Evolutionary conservation across 2,888 invertebrate genomes (phyloP).

Genomic region (Drosophila hawaiiensis): DNA sequence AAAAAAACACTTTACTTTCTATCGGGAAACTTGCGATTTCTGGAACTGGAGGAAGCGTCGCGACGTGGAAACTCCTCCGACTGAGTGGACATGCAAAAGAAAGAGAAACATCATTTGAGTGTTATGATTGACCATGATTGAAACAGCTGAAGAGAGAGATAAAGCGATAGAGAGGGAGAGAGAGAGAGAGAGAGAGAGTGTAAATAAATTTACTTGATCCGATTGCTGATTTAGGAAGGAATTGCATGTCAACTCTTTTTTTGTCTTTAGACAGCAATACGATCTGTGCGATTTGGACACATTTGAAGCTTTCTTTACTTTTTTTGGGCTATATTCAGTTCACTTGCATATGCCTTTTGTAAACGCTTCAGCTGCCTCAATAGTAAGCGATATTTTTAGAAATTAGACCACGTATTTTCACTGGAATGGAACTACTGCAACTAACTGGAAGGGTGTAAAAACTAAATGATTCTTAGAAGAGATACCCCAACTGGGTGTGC

Average conservation of each 20-base stretch:
- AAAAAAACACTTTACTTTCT: conserved; percentile 61
- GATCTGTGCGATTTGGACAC: not conserved
- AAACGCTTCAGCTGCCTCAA: not conserved
- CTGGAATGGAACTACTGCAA: not conserved
- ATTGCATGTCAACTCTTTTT: not conserved
- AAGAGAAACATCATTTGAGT: not conserved
- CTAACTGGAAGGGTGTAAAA: not conserved
- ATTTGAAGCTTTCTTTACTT: not conserved
- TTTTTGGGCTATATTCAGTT: not conserved
- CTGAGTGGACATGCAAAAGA: conserved; percentile 53
- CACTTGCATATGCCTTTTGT: not conserved
- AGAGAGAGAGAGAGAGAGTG: not conserved
- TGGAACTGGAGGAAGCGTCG: conserved; percentile 78
- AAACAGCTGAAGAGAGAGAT: not conserved
- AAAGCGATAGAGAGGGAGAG: not conserved
- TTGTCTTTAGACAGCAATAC: not conserved
- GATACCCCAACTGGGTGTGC: not conserved
- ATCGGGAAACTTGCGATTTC: conserved; percentile 82
- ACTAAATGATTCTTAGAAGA: not conserved
- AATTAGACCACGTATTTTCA: not conserved
- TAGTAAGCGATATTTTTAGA: not conserved
- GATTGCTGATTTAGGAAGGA: not conserved
- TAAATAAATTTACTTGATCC: not conserved
- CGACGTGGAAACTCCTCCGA: conserved; percentile 83
- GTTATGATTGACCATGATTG: not conserved